A percentile compares a stretch with the other conserved stretches of the same genome.
Conservation (phyloP, 2,113 vertebrate genomes). For the Scolopax mira region DNA sequence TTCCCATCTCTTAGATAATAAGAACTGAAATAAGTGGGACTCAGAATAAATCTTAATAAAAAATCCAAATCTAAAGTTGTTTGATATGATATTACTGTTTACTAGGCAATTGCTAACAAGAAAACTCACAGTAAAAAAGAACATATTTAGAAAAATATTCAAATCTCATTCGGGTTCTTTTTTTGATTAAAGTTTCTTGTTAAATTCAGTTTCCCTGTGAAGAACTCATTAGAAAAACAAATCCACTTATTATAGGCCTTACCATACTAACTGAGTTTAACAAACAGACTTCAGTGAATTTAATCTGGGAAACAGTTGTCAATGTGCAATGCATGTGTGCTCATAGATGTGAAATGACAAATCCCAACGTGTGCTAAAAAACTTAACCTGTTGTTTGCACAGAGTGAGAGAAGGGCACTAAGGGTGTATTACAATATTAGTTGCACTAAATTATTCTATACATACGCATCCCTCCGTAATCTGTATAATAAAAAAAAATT, state of each 20-base stretch:
- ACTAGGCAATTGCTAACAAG: neutral
- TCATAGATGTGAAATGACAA: neutral
- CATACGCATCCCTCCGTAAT: neutral
- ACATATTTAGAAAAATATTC: neutral
- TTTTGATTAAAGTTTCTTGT: neutral
- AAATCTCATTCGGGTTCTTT: neutral
- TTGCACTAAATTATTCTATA: neutral
- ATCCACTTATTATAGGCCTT: neutral
- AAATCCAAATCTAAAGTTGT: neutral
- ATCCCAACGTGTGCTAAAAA: neutral
- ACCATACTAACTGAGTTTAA: neutral
- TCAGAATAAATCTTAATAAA: neutral
- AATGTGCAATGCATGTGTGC: neutral
- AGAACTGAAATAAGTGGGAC: neutral
- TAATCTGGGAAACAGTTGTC: neutral
- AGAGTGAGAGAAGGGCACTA: neutral
- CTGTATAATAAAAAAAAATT: neutral
- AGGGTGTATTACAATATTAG: neutral
- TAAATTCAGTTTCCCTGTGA: neutral
- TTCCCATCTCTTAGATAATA: neutral
- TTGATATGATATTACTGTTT: neutral
- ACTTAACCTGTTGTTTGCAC: neutral
- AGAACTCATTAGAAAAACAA: neutral
- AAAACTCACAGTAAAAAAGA: neutral
- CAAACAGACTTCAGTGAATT: neutral